phyloP scores from a whole-genome alignment of 2,113 vertebrate species.

The Daphoenositta chrysoptera region DNA sequence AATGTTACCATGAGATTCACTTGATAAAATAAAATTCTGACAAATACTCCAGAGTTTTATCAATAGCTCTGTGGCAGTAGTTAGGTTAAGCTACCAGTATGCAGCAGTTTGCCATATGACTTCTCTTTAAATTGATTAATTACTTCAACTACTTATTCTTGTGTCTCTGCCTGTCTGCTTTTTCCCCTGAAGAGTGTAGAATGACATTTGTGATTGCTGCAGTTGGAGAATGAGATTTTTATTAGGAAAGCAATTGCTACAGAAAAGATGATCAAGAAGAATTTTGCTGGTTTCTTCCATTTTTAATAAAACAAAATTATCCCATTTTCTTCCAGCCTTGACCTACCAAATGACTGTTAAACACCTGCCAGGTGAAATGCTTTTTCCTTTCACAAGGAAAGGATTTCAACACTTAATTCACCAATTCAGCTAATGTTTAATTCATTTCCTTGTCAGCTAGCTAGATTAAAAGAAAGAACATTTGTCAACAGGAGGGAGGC shows the following conservation, averaged over 20 bases:
- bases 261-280: neutral
- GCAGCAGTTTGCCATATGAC: neutral
- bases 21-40: neutral
- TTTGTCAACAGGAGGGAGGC: conserved; percentile 3
- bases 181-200: neutral
- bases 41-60: neutral
- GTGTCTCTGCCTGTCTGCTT: neutral
- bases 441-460: conserved; percentile 2
- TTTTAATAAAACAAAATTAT: neutral
- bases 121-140: neutral
- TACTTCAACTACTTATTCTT: neutral
- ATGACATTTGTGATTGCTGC: neutral
- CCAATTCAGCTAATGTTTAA: conserved; percentile 41
- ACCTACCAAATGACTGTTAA: neutral
- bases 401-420: conserved; percentile 7
- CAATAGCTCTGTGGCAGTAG: neutral
- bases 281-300: neutral
- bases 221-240: neutral
- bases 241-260: neutral
- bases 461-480: conserved; percentile 37
- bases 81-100: neutral
- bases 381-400: neutral
- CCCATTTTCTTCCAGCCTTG: neutral
- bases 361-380: neutral
- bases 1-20: neutral